Evolutionary conservation across 1,140 invertebrate species (phyloP).

Genomic region (Telenomus remus): DNA sequence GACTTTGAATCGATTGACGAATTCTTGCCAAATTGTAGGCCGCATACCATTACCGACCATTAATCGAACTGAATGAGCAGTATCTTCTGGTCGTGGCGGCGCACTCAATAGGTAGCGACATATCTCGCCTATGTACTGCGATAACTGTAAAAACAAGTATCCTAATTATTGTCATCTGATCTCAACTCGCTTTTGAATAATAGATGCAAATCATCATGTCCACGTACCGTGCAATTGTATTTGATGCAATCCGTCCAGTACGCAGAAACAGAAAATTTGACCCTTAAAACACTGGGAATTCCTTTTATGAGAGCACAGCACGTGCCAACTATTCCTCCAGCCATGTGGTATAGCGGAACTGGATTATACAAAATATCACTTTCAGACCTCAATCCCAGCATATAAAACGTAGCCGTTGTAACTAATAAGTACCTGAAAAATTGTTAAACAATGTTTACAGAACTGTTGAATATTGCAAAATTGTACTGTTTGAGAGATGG

Average conservation of each 20-base stretch:
- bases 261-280: conserved; percentile 85
- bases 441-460: too few relatives aligned
- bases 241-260: conserved; percentile 86
- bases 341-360: conserved; percentile 83
- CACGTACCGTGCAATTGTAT: conserved; percentile 81
- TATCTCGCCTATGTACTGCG: conserved; percentile 89
- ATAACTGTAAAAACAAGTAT: conserved; percentile 72
- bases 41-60: conserved; percentile 76
- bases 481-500: conserved; percentile 1
- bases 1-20: conserved; percentile 80
- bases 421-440: conserved; percentile 72
- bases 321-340: conserved; percentile 79
- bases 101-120: conserved; percentile 85
- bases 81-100: conserved; percentile 74
- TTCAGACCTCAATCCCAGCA: conserved; percentile 67
- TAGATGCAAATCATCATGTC: too few relatives aligned
- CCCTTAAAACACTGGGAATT: conserved; percentile 79
- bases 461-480: too few relatives aligned
- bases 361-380: conserved; percentile 78
- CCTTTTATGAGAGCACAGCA: conserved; percentile 80
- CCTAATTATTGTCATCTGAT: not conserved
- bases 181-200: too few relatives aligned
- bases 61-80: conserved; percentile 68
- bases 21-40: conserved; percentile 72
- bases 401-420: conserved; percentile 67